Evolutionary conservation across 1,140 invertebrate species (phyloP), one percentile per base, ranked within the genome.

Genomic region (Geopemphigus sp.): DNA sequence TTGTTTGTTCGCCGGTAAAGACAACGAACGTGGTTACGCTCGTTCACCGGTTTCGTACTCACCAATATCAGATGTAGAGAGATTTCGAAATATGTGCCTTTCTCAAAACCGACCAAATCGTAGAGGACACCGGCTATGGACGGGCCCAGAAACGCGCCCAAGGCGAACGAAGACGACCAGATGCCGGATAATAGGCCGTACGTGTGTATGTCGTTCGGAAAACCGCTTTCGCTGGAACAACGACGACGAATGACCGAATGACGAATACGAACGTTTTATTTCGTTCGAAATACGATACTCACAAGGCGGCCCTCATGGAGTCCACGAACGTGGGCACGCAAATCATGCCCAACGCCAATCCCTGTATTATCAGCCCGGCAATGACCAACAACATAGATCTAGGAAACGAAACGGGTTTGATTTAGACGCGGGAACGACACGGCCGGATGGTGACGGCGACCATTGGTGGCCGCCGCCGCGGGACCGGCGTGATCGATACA

Each of bases 161-260:
- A 82, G 24, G 88, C 87, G 83, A 87, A 88, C 6, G 86, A 85
- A 3, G 87, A 87, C 8, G 87, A 86, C 86, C 87, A 88, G 1
- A 89, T 83, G 1, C 87, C 87, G 1, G 88, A 89, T 15, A 88
- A 84, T 4, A 88, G 64, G 8, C 87, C 87, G 81, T 88, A 88
- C 0, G 88, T 89, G 26, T 84, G 80, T 10, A 88, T 83, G 82
- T 87, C 86, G 80, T 88, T 85, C 5, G 86, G 86, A 84, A 87
- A 87, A 17, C 87, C 87, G 32, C 83, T 81, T 14, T 82, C 83
- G 19, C 85, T 86, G 78, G 19, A 73, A 70, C 6, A 64, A 64
- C 3, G 3, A 39, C 3, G 8, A 39, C 3, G 8, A 39, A 39
- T 39, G 32, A 39, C 3, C 32, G 32, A 39, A 39, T n/a, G n/a